phyloP scores from a whole-genome alignment of 1,140 invertebrate species.

The Lethrus apterus region DNA sequence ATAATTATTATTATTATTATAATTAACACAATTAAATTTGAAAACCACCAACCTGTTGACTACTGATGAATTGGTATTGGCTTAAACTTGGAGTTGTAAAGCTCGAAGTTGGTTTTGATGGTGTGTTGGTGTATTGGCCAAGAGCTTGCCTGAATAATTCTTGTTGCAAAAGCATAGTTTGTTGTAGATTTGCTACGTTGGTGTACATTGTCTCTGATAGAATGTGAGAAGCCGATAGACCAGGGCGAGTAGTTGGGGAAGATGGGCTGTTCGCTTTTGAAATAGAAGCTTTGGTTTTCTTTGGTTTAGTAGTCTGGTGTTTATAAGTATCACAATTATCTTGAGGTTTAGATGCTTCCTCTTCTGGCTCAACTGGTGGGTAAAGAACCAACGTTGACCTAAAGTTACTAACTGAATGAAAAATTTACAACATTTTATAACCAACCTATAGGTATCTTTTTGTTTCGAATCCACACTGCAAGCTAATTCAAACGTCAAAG shows the following conservation, averaged over 20 bases:
- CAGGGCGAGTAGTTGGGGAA: conserved; percentile 31
- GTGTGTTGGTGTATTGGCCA: conserved; percentile 31
- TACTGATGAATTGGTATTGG: conserved; percentile 54
- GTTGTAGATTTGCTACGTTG: conserved; percentile 62
- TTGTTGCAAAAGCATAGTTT: conserved; percentile 66
- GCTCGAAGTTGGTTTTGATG: conserved; percentile 39
- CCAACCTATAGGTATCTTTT: conserved; percentile 36
- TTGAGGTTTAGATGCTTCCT: conserved; percentile 25
- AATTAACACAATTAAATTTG: not conserved
- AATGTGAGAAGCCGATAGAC: conserved; percentile 27
- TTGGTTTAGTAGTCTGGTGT: conserved; percentile 25
- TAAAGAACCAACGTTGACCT: conserved; percentile 43
- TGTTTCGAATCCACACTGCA: conserved; percentile 43
- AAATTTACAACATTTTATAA: not conserved
- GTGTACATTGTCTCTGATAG: conserved; percentile 61
- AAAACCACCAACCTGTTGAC: conserved; percentile 46
- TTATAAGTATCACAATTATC: conserved; percentile 29
- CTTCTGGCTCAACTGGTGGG: conserved; percentile 33
- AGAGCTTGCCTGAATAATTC: conserved; percentile 58
- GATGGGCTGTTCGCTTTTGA: conserved; percentile 28
- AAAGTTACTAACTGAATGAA: not conserved
- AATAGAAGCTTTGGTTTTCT: conserved; percentile 26
- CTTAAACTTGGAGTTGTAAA: conserved; percentile 51
- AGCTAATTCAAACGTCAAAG: conserved; percentile 53
- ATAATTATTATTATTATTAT: not conserved